phyloP scores from a whole-genome alignment of 1,140 invertebrate species.

The Anadara kagoshimensis region DNA sequence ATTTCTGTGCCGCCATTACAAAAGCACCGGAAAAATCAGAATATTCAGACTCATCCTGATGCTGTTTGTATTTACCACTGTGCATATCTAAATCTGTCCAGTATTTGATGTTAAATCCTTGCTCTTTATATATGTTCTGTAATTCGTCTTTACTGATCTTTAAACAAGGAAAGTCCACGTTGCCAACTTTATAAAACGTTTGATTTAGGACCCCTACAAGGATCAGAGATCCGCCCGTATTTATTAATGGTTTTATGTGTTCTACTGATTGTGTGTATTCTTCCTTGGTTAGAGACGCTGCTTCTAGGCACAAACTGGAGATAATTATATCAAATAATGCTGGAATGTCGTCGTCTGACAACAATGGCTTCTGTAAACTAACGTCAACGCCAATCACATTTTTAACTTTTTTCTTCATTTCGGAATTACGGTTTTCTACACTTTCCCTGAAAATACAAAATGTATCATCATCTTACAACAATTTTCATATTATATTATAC shows the following conservation, averaged over 20 bases:
- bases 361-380: background rate
- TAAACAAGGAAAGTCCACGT: constrained; percentile 8
- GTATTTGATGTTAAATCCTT: constrained; percentile 20
- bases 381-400: constrained; percentile 4
- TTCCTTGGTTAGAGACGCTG: constrained; percentile 1
- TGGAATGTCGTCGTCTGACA: background rate
- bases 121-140: background rate
- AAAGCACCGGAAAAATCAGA: constrained; percentile 7
- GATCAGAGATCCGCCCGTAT: constrained; percentile 12
- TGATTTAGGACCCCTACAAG: constrained; percentile 5
- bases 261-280: constrained; percentile 1
- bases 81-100: constrained; percentile 7
- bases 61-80: background rate
- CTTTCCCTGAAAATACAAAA: background rate
- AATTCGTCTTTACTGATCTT: constrained; percentile 1
- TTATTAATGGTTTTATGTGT: background rate
- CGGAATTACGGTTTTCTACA: constrained; percentile 3
- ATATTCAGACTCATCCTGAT: background rate
- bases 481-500: too few species aligned
- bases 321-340: background rate
- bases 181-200: constrained; percentile 17
- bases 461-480: background rate
- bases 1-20: constrained; percentile 8
- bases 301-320: constrained; percentile 25
- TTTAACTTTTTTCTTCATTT: constrained; percentile 16